Conservation (phyloP, 2,888 invertebrate genomes). For the Scaeva pyrastri region DNA sequence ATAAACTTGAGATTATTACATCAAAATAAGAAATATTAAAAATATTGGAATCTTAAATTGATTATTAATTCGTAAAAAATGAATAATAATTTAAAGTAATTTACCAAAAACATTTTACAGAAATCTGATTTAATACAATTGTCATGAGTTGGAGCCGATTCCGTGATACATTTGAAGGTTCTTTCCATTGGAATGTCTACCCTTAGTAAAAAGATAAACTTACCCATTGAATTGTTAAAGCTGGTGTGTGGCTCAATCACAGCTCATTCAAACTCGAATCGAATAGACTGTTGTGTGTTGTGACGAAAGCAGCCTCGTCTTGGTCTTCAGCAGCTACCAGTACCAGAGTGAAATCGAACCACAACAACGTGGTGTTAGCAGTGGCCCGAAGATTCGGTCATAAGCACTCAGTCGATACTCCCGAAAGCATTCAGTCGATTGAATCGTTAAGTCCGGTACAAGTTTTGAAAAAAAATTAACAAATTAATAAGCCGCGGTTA, state of each 20-base stretch:
- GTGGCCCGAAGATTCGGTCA: slow-evolving; percentile 62
- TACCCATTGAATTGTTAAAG: slow-evolving; percentile 35
- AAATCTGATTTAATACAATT: slow-evolving; percentile 8
- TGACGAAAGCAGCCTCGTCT: slow-evolving; percentile 63
- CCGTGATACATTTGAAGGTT: slow-evolving; percentile 34
- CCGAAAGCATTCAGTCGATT: slow-evolving; percentile 72
- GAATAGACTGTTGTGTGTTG: not conserved
- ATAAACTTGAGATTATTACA: not conserved
- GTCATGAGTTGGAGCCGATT: slow-evolving; percentile 47
- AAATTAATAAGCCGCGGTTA: slow-evolving; percentile 20
- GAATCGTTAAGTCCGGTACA: slow-evolving; percentile 49
- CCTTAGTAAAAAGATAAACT: slow-evolving; percentile 39
- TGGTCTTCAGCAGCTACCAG: slow-evolving; percentile 18
- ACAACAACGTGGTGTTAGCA: slow-evolving; percentile 63
- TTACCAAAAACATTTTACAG: not conserved
- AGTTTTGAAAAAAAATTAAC: slow-evolving; percentile 50
- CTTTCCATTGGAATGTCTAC: not conserved
- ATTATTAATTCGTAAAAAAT: slow-evolving; percentile 1
- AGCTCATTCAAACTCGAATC: not conserved
- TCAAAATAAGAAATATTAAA: slow-evolving; percentile 4
- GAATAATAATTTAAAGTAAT: not conserved
- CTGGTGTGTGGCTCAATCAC: slow-evolving; percentile 42
- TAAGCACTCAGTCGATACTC: slow-evolving; percentile 68
- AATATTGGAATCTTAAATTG: not conserved
- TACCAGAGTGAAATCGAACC: slow-evolving; percentile 71